A percentile compares a stretch with the other conserved stretches of the same genome.
phyloP scores from a whole-genome alignment of 1,140 invertebrate species.

The Drosophila yakuba region DNA sequence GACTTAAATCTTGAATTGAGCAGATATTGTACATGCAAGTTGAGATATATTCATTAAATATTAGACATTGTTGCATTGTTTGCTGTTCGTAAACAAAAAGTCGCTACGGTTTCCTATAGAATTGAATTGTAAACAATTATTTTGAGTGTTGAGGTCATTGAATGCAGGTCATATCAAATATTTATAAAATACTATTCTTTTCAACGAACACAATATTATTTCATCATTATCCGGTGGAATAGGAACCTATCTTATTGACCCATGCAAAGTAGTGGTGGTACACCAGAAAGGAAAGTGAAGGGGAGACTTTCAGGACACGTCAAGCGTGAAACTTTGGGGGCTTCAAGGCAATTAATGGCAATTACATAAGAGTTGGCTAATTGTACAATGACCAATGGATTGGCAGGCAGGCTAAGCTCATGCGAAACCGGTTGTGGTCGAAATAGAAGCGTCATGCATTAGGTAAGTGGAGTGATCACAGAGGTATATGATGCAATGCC shows the following conservation, averaged over 20 bases:
- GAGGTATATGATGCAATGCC: not conserved
- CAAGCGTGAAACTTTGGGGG: conserved; percentile 17
- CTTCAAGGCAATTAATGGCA: conserved; percentile 11
- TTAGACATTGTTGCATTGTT: not conserved
- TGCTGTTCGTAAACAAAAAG: not conserved
- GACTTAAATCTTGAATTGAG: conserved; percentile 53
- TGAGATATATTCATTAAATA: not conserved
- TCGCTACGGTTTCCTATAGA: not conserved
- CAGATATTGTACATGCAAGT: not conserved
- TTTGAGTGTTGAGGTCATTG: not conserved
- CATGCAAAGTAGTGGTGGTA: not conserved
- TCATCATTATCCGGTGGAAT: no score
- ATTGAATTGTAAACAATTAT: not conserved
- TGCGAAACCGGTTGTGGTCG: conserved; percentile 13
- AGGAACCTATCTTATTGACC: no score
- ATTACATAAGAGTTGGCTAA: conserved; percentile 10
- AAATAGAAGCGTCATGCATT: conserved; percentile 1
- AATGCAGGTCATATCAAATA: not conserved
- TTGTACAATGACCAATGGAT: conserved; percentile 22
- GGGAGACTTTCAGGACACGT: not conserved
- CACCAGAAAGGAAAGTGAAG: not conserved
- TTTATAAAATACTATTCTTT: no score
- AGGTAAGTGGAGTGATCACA: not conserved
- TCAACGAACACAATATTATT: no score
- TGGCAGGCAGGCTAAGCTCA: conserved; percentile 4